Base-by-base conservation (phyloP, 2,113 vertebrate species). In the Hipposideros armiger region DNA sequence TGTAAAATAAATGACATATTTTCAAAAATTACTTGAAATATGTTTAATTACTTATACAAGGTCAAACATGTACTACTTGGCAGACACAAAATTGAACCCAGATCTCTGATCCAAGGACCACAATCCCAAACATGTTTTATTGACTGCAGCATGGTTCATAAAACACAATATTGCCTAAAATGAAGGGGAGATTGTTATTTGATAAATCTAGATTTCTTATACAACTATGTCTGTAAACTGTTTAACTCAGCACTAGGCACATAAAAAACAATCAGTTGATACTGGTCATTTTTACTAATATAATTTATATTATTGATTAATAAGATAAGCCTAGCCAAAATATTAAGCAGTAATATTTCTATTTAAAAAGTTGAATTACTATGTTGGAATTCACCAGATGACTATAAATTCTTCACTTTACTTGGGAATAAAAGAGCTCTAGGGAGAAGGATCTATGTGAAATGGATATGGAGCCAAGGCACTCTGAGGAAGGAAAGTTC, bases 401-500 rank as follows among this genome's bases (percentile, higher is more conserved):
- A 89, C 89, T 54, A 20, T 82, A 92, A 90, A 91, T 66, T 83
- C 72, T 85, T 77, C 3, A 0, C 74, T 97, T 58, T 62, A 56
- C 87, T 92, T 36, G 82, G 58, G 60, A 89, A 81, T 86, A 54
- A 88, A 95, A 92, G 93, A 73, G 32, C 67, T 83, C 88, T 54
- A 22, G 64, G 70, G 77, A 93, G 60, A 81, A 45, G 17, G 30
- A 30, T 36, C 91, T 91, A 4, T 14, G 50, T 74, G 88, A 91
- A 94, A 96, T 86, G 64, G 91, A 91, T 62, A 77, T 3, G 52
- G 47, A 76, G 82, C 56, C 36, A 60, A 91, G 82, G 85, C 86
- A 76, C 95, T 95, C 82, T 89, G 67, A 45, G 81, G 80, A 95
- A 87, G 80, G 17, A 45, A 89, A 92, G 91, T 66, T n/a, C 52